Percentiles rank a stretch among this genome's conserved stretches.
Conservation (phyloP, 2,113 vertebrate species). For the human region GRCh38 chr2:221097501-221098000, state of each 20-base stretch:
- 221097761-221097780: conserved; percentile 28
- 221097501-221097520: not conserved
- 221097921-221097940: conserved; percentile 20
- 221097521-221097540: conserved; percentile 48
- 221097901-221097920: conserved; percentile 69
- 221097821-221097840: conserved; percentile 37
- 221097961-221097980: conserved; percentile 15
- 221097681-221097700: conserved; percentile 49
- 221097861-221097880: not conserved
- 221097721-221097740: conserved; percentile 39
- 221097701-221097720: conserved; percentile 55
- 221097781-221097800: conserved; percentile 51
- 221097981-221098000: not conserved
- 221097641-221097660: conserved; percentile 68
- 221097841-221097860: conserved; percentile 22
- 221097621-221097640: conserved; percentile 47
- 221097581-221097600: conserved; percentile 12
- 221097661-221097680: conserved; percentile 24
- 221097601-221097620: conserved; percentile 52
- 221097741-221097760: conserved; percentile 52
- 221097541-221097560: conserved; percentile 71
- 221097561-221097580: conserved; percentile 73
- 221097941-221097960: conserved; percentile 58
- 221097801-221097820: conserved; percentile 35
- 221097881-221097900: conserved; percentile 40